A percentile compares a stretch with the other conserved stretches of the same genome.
phyloP scores from a whole-genome alignment of 2,888 invertebrate species.

The Liopterus haemorrhoidalis region DNA sequence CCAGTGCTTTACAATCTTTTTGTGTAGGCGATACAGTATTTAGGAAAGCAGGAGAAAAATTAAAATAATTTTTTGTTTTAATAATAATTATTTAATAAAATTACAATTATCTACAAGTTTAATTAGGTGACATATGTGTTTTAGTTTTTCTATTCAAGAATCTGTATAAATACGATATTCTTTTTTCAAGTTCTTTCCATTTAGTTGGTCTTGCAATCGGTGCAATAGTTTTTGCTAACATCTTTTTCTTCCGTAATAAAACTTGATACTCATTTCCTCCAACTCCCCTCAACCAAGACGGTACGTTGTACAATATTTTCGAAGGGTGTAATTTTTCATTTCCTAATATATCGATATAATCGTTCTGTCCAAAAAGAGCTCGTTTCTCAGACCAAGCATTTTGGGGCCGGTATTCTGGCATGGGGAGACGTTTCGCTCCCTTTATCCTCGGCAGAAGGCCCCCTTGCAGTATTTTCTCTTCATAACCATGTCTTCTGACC shows the following conservation, averaged over 20 bases:
- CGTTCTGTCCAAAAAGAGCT: constrained; percentile 91
- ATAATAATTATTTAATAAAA: too few species aligned
- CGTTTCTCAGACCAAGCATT: constrained; percentile 70
- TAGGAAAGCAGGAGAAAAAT: too few species aligned
- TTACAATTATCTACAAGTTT: too few species aligned
- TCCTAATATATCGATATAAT: constrained; percentile 94
- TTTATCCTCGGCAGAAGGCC: constrained; percentile 66
- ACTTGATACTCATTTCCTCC: constrained; percentile 79
- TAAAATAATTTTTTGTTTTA: too few species aligned
- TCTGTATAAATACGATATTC: constrained; percentile 68
- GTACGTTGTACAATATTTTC: constrained; percentile 76
- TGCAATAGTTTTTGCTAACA: constrained; percentile 53
- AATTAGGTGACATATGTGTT: constrained; percentile 54
- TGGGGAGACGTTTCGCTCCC: constrained; percentile 50
- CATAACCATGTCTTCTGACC: constrained; percentile 64
- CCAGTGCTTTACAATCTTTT: too few species aligned
- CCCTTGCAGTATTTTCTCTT: constrained; percentile 58
- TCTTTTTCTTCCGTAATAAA: constrained; percentile 65
- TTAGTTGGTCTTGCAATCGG: constrained; percentile 66
- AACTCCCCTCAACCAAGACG: constrained; percentile 85
- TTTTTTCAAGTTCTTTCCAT: constrained; percentile 68
- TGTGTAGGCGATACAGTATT: too few species aligned
- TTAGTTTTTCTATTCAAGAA: constrained; percentile 76
- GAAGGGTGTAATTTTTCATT: constrained; percentile 75
- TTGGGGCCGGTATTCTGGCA: constrained; percentile 67